phyloP scores from a whole-genome alignment of 2,888 invertebrate genomes.

The Thumatha senex region DNA sequence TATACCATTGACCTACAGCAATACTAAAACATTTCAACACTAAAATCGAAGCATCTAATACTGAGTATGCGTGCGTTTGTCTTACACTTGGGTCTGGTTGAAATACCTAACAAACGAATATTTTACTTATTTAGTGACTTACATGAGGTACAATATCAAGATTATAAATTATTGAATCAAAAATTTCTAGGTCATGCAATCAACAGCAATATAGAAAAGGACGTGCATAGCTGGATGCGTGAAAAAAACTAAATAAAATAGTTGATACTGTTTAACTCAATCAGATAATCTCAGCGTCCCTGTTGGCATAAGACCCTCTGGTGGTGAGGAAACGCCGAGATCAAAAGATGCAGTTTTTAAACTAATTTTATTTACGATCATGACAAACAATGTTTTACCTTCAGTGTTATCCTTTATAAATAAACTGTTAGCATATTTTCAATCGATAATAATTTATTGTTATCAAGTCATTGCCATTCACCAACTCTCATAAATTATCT shows the following conservation, averaged over 20 bases:
- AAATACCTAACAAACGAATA: conserved; percentile 48
- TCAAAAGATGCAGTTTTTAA: conserved; percentile 58
- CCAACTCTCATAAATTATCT: conserved; percentile 68
- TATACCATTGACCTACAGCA: conserved; percentile 51
- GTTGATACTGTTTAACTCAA: conserved; percentile 58
- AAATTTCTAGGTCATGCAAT: conserved; percentile 75
- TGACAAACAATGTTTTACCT: conserved; percentile 70
- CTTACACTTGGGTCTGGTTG: conserved; percentile 75
- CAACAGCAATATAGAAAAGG: conserved; percentile 77
- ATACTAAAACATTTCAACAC: conserved; percentile 48
- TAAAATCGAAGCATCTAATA: conserved; percentile 57
- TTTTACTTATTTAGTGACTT: conserved; percentile 70
- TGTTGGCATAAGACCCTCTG: conserved; percentile 41
- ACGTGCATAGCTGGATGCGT: conserved; percentile 83
- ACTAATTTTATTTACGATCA: conserved; percentile 69
- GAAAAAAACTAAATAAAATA: conserved; percentile 74
- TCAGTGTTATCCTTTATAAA: conserved; percentile 69
- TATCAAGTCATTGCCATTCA: conserved; percentile 69
- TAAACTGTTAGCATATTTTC: conserved; percentile 73
- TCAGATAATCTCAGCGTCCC: conserved; percentile 60
- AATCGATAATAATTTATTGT: conserved; percentile 59
- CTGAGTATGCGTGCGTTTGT: conserved; percentile 49
- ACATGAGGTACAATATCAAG: conserved; percentile 63
- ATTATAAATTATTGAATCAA: conserved; percentile 43
- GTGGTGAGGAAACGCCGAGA: conserved; percentile 46